Conservation (phyloP, 2,888 invertebrate species). For the Sthenelais limicola region DNA sequence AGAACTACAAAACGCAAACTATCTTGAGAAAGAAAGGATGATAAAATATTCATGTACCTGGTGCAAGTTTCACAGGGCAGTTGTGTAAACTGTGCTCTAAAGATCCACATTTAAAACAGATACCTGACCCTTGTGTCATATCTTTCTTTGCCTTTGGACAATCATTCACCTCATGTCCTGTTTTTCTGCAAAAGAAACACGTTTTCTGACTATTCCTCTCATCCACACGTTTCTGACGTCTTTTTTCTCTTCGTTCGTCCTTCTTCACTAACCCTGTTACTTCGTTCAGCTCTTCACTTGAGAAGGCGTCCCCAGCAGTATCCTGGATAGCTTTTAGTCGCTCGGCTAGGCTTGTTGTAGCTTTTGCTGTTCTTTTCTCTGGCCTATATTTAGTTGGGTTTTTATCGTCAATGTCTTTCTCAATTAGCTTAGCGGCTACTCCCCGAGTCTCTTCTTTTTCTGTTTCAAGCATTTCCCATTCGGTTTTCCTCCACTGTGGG, state of each 20-base stretch:
- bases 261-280: conserved; percentile 22
- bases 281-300: neutral
- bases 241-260: conserved; percentile 28
- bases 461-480: conserved; percentile 11
- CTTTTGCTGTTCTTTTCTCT: neutral
- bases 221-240: conserved; percentile 15
- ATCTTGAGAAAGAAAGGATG: too few relatives aligned
- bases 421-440: conserved; percentile 35
- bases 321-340: conserved; percentile 3
- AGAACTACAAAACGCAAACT: too few relatives aligned
- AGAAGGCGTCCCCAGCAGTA: neutral
- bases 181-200: conserved; percentile 85
- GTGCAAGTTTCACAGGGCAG: conserved; percentile 59
- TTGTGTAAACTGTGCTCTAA: conserved; percentile 80
- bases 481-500: conserved; percentile 20
- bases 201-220: conserved; percentile 72
- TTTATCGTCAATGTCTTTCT: conserved; percentile 7
- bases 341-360: neutral
- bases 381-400: conserved; percentile 14
- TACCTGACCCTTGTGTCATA: conserved; percentile 74
- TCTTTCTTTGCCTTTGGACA: conserved; percentile 79
- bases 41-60: conserved; percentile 57
- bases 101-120: conserved; percentile 92
- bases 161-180: conserved; percentile 85
- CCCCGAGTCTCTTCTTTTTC: conserved; percentile 2